A percentile compares a stretch with the other conserved stretches of the same genome.
These are phyloP conservation scores for Acropora tenuis DNA, from an alignment of 64 coral and sea anemone genomes.

Conservation along the genomic window DNA sequence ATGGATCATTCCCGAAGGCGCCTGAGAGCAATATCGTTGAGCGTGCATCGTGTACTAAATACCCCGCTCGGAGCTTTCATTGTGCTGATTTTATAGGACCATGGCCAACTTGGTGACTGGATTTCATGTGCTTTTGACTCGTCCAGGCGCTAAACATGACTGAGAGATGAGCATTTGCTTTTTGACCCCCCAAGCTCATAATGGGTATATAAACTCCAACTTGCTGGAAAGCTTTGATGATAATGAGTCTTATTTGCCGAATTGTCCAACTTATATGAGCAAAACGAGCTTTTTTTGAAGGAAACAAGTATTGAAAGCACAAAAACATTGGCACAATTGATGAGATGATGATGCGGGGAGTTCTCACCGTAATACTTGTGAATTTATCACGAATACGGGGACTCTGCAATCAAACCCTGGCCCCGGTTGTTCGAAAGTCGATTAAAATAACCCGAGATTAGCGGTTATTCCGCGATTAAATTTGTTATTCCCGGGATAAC, in stretches of 20 bases:
- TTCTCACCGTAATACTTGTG: no score
- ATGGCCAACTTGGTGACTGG: not conserved
- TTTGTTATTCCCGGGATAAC: no score
- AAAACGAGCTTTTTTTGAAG: not conserved
- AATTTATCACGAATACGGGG: no score
- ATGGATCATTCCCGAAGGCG: not conserved
- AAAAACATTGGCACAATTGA: not conserved
- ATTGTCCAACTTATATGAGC: not conserved
- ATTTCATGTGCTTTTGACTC: not conserved
- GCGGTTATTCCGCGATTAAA: no score
- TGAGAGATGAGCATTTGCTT: conserved; percentile 13
- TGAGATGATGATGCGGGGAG: not conserved
- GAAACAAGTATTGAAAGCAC: not conserved
- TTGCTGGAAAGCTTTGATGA: not conserved
- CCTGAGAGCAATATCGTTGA: not conserved
- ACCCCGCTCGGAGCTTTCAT: not conserved
- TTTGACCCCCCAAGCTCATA: conserved; percentile 1
- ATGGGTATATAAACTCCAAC: not conserved
- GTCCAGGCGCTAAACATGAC: conserved; percentile 12
- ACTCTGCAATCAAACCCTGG: no score
- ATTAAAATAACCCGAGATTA: no score
- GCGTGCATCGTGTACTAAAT: not conserved
- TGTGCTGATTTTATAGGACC: not conserved
- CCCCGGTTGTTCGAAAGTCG: no score
- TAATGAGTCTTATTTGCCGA: not conserved